Evolutionary conservation across 2,113 vertebrate genomes (phyloP).

Genomic region (Entosphenus tridentatus): DNA sequence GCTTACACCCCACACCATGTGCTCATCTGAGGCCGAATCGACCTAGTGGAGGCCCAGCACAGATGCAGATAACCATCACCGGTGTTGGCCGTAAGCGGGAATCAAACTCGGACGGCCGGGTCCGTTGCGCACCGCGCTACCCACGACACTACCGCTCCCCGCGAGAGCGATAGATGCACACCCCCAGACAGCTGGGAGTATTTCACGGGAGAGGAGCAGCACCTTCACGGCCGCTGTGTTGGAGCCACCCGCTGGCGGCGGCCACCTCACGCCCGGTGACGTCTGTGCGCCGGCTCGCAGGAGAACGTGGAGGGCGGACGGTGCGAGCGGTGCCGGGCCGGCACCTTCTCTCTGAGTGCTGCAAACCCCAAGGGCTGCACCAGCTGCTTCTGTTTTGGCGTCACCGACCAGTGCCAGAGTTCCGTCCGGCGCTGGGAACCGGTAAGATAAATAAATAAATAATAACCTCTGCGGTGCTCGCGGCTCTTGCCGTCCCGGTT

Average conservation of each 20-base stretch:
- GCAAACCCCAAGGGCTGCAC: conserved; percentile 84
- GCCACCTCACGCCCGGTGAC: neutral
- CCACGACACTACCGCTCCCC: no score
- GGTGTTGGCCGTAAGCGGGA: no score
- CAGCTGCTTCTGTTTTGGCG: conserved; percentile 89
- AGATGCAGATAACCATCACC: no score
- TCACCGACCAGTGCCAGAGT: conserved; percentile 58
- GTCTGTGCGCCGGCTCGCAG: conserved; percentile 17
- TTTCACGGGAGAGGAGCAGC: no score
- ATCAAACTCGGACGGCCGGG: no score
- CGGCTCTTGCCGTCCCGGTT: conserved; percentile 5
- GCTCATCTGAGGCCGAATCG: no score
- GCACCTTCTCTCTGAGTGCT: conserved; percentile 64
- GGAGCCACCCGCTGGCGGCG: neutral
- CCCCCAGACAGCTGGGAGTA: no score
- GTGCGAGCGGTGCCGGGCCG: conserved; percentile 65
- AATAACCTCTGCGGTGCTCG: no score
- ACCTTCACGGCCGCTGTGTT: neutral
- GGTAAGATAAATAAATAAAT: conserved; percentile 20
- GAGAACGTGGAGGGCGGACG: conserved; percentile 60
- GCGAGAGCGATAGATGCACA: no score
- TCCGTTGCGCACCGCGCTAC: no score
- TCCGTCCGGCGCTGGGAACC: conserved; percentile 33
- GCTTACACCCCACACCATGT: no score
- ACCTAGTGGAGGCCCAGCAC: no score